Percentiles rank a stretch among this genome's conserved stretches.
These are phyloP conservation scores for Deilephila elpenor DNA, from an alignment of 2,888 invertebrate genomes.

Conservation along the genomic window DNA sequence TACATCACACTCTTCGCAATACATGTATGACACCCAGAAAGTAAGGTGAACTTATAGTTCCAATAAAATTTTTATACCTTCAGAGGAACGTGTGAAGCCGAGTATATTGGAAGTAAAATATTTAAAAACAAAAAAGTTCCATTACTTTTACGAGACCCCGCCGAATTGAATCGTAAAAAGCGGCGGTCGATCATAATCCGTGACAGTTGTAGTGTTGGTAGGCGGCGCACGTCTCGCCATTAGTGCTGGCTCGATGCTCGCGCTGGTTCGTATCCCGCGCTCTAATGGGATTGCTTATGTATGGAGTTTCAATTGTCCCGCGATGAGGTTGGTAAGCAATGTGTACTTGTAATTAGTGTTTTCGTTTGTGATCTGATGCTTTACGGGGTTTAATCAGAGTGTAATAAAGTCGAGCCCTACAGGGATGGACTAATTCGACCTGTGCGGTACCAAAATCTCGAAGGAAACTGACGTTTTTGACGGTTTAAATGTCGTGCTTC, in stretches of 20 bases:
- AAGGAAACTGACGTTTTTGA: no score
- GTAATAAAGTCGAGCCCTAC: no score
- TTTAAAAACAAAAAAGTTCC: constrained; percentile 24
- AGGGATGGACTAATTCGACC: no score
- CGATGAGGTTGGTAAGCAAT: neutral
- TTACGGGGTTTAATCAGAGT: neutral
- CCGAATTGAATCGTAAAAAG: constrained; percentile 23
- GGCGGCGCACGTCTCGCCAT: constrained; percentile 11
- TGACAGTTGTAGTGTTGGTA: constrained; percentile 8
- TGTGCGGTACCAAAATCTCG: no score
- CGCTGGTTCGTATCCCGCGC: neutral
- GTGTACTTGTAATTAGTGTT: neutral
- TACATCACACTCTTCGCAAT: neutral
- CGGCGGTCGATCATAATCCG: constrained; percentile 19
- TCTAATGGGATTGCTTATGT: constrained; percentile 18
- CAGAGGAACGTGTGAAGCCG: constrained; percentile 6
- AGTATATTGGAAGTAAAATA: constrained; percentile 14
- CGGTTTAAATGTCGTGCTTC: no score
- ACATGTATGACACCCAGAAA: neutral
- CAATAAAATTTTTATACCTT: constrained; percentile 4
- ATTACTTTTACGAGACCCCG: constrained; percentile 19
- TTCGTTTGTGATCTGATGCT: neutral
- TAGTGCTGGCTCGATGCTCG: neutral
- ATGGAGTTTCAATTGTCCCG: constrained; percentile 18
- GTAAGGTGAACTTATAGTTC: neutral